Evolutionary conservation across 1,140 invertebrate species (phyloP).

Genomic region (Linepithema humile): DNA sequence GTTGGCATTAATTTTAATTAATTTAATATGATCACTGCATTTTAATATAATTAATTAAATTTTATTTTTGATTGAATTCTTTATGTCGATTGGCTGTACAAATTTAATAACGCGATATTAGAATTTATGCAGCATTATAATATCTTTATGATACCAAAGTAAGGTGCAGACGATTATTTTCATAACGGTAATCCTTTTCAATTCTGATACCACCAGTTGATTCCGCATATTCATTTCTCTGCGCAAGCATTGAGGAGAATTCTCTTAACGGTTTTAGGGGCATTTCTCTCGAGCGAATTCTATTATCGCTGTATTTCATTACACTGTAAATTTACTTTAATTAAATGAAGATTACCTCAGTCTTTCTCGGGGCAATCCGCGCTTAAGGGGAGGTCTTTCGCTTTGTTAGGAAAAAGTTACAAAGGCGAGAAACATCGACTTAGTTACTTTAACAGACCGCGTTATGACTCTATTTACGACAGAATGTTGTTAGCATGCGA

Average conservation of each 20-base stretch:
- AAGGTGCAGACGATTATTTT: constrained; percentile 12
- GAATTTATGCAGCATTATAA: neutral
- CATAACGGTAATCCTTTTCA: constrained; percentile 15
- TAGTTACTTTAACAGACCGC: constrained; percentile 39
- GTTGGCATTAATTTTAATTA: neutral
- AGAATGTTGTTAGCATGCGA: constrained; percentile 5
- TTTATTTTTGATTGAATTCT: too few species aligned
- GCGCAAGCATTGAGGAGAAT: constrained; percentile 24
- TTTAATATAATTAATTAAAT: neutral
- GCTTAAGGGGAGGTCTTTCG: constrained; percentile 21
- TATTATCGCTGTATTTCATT: constrained; percentile 52
- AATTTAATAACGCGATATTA: neutral
- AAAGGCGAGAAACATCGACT: constrained; percentile 42
- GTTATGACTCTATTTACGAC: constrained; percentile 31
- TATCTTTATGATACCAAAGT: neutral
- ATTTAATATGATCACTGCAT: neutral
- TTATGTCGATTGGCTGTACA: neutral
- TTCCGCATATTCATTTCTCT: constrained; percentile 35
- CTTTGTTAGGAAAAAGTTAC: constrained; percentile 43
- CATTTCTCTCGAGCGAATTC: constrained; percentile 43
- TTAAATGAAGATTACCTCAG: constrained; percentile 54
- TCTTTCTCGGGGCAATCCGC: constrained; percentile 26
- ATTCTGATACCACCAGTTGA: constrained; percentile 37
- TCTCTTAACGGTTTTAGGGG: constrained; percentile 36
- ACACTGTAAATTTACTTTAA: constrained; percentile 54